These are phyloP conservation scores for Benitochromis conjunctus DNA, from an alignment of 2,113 vertebrate species.

Conservation along the genomic window DNA sequence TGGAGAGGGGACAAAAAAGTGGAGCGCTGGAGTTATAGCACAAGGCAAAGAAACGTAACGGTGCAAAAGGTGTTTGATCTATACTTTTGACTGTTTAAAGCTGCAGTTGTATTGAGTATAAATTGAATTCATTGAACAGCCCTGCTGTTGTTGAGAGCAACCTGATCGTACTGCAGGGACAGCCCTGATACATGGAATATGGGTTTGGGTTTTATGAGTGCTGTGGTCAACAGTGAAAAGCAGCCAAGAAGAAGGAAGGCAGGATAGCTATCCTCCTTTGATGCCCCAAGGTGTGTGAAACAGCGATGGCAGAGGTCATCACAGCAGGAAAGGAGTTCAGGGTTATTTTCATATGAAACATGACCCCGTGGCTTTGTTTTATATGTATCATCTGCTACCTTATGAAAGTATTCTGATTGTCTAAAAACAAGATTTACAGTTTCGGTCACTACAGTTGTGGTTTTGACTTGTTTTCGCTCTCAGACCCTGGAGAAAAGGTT, in stretches of 20 bases:
- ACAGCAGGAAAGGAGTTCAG: not conserved
- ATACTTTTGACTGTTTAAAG: not conserved
- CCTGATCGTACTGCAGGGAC: not conserved
- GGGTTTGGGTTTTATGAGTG: not conserved
- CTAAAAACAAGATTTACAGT: not conserved
- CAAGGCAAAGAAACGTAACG: not conserved
- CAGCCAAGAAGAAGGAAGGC: not conserved
- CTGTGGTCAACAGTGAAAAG: not conserved
- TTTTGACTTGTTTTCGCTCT: not conserved
- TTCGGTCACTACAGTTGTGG: not conserved
- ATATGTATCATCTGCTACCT: not conserved
- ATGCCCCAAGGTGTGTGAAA: not conserved
- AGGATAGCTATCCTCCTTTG: not conserved
- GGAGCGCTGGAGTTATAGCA: not conserved
- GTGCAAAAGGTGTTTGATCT: not conserved
- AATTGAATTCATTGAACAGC: not conserved
- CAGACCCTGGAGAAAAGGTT: conserved; percentile 15
- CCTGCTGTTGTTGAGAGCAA: not conserved
- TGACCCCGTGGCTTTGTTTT: not conserved
- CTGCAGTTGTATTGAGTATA: not conserved
- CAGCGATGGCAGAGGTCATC: not conserved
- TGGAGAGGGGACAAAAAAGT: not conserved
- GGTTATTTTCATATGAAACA: not conserved
- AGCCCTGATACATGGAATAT: not conserved
- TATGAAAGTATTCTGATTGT: not conserved